Evolutionary conservation across 2,113 vertebrate species (phyloP), one percentile per base, ranked within the genome.

Genomic region (Stigmatopora nigra): DNA sequence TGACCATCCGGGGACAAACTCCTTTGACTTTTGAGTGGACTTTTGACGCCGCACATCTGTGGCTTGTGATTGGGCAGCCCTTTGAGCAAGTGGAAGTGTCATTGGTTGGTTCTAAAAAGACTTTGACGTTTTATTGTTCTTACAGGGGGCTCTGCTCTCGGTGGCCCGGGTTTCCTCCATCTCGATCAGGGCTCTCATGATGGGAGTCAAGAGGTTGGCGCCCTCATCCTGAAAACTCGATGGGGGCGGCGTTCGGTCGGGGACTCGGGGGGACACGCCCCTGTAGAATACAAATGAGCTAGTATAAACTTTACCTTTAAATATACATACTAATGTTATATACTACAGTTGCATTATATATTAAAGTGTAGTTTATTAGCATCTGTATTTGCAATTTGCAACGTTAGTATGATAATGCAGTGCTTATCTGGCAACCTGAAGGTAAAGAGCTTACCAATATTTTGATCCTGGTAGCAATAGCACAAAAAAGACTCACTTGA

Each of bases 151-250:
- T 80, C 92, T 91, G 25, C 89, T 91, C 85, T 96, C 92, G 10
- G 93, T 90, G 14, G 90, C 82, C 87, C 88, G 93, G 81, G 90
- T 90, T 80, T 92, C 92, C 85, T 95, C 92, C 67, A 95, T 89
- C 85, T 97, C 90, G 68, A 93, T 94, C 64, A 97, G 88, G 22
- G 94, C 93, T 85, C 91, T 94, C 86, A 95, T 89, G 77, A 96
- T 82, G 1, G 96, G 94, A 7, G 90, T 89, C 70, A 94, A 86
- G 20, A 87, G 63, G 51, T 65, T 38, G 2, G 5, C 20, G 49
- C 61, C 61, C 63, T 73, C 70, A 68, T 75, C 70, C 68, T 66
- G 81, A 13, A 19, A 55, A 69, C 67, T 57, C 35, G 31, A 11
- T 2, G 63, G 10, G 17, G 48, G 8, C 12, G 47, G 22, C 15